Conservation (phyloP, 2,888 invertebrate species). For the Adelognathus sp. region DNA sequence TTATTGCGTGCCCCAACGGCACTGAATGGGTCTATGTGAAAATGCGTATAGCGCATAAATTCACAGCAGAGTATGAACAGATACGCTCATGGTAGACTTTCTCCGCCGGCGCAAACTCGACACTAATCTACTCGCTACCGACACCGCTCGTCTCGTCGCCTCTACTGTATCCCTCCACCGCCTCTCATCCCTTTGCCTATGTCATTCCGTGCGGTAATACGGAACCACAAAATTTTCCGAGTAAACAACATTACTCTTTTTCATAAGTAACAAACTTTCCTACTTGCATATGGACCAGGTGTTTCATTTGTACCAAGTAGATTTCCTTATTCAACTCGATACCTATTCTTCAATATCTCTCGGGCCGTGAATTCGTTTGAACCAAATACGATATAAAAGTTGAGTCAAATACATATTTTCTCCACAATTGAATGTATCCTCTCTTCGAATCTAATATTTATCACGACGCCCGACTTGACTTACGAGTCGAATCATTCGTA, state of each 20-base stretch:
- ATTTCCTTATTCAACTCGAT: not conserved
- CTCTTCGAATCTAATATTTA: too few relatives aligned
- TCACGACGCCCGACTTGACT: too few relatives aligned
- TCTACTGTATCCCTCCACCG: not conserved
- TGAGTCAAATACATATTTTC: too few relatives aligned
- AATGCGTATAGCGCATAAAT: conserved; percentile 5
- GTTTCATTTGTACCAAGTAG: too few relatives aligned
- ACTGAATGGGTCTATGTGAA: conserved; percentile 19
- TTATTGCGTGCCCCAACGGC: conserved; percentile 31
- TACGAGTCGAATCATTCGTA: too few relatives aligned
- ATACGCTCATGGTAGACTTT: not conserved
- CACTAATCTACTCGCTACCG: conserved; percentile 11
- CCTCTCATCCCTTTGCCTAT: conserved; percentile 28
- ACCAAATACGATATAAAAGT: too few relatives aligned
- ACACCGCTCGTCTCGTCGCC: conserved; percentile 9
- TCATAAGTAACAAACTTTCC: conserved; percentile 1
- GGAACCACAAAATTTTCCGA: conserved; percentile 25
- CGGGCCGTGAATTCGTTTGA: too few relatives aligned
- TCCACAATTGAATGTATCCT: too few relatives aligned
- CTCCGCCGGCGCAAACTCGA: not conserved
- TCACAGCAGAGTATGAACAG: not conserved
- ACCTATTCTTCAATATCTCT: too few relatives aligned
- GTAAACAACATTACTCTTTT: conserved; percentile 48
- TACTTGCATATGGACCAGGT: too few relatives aligned
- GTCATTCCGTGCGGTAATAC: conserved; percentile 2